Percentiles rank a stretch among this genome's conserved stretches.
Evolutionary conservation across 2,797 vertebrate genomes (phyloP).

Genomic region (Thamnophis elegans): DNA sequence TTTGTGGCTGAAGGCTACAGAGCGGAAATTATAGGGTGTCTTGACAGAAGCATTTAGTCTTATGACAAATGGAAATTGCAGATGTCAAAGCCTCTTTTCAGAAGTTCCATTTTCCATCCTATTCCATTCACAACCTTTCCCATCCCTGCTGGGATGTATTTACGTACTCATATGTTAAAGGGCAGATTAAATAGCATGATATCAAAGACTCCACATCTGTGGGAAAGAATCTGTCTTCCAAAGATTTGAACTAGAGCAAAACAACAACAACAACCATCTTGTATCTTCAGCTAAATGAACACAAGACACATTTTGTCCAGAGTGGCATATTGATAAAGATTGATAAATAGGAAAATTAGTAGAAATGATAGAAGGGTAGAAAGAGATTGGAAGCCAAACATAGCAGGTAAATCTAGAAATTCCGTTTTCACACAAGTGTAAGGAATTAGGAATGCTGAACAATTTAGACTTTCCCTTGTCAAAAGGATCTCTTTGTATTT

Average conservation of each 20-base stretch:
- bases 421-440: not conserved
- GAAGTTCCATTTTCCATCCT: not conserved
- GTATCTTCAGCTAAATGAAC: not conserved
- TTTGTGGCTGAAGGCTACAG: not conserved
- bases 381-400: constrained; percentile 4
- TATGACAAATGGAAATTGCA: not conserved
- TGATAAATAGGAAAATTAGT: not conserved
- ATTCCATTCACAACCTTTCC: not conserved
- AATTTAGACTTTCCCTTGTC: not conserved
- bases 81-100: not conserved
- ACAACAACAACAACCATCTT: not conserved
- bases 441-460: not conserved
- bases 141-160: not conserved
- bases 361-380: not conserved
- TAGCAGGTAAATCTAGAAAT: not conserved
- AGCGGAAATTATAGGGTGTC: not conserved
- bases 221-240: constrained; percentile 27
- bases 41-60: not conserved
- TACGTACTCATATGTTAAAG: not conserved
- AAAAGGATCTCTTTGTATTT: not conserved
- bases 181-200: constrained; percentile 38
- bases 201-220: constrained; percentile 12
- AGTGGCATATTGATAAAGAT: not conserved
- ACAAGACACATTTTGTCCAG: constrained; percentile 18
- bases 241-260: constrained; percentile 9